phyloP scores from a whole-genome alignment of 2,797 vertebrate species.

The Atherinosoma microstoma region DNA sequence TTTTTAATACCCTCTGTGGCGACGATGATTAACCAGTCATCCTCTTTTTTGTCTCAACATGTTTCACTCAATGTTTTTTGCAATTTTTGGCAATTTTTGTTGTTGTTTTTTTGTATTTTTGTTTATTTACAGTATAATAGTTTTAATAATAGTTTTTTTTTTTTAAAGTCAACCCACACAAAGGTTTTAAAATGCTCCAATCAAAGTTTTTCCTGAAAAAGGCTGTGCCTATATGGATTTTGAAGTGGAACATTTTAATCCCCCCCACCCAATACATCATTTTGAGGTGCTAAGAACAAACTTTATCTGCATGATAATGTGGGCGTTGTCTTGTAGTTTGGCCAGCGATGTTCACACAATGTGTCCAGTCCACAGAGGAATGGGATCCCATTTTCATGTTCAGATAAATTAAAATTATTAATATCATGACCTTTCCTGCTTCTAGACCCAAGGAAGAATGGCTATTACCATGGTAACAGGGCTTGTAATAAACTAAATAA shows the following conservation, averaged over 20 bases:
- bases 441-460: slow-evolving; percentile 9
- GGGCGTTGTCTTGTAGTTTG: too few relatives aligned
- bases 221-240: not conserved
- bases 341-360: not conserved
- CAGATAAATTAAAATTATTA: slow-evolving; percentile 30
- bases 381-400: slow-evolving; percentile 1
- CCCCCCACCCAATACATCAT: too few relatives aligned
- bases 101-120: not conserved
- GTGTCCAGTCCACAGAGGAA: slow-evolving; percentile 6
- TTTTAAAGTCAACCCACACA: not conserved
- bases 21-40: slow-evolving; percentile 33
- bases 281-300: not conserved
- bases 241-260: not conserved
- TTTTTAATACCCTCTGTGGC: not conserved
- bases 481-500: slow-evolving; percentile 40
- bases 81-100: not conserved
- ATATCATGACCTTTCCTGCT: slow-evolving; percentile 38
- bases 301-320: not conserved
- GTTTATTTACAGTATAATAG: not conserved
- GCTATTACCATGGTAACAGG: slow-evolving; percentile 37
- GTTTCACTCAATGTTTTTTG: slow-evolving; percentile 14
- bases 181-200: not conserved
- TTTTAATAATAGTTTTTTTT: not conserved
- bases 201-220: not conserved
- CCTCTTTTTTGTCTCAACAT: not conserved